A percentile compares a stretch with the other conserved stretches of the same genome.
phyloP scores from a whole-genome alignment of 92 coral and sea anemone species.

The Plumapathes pennacea region DNA sequence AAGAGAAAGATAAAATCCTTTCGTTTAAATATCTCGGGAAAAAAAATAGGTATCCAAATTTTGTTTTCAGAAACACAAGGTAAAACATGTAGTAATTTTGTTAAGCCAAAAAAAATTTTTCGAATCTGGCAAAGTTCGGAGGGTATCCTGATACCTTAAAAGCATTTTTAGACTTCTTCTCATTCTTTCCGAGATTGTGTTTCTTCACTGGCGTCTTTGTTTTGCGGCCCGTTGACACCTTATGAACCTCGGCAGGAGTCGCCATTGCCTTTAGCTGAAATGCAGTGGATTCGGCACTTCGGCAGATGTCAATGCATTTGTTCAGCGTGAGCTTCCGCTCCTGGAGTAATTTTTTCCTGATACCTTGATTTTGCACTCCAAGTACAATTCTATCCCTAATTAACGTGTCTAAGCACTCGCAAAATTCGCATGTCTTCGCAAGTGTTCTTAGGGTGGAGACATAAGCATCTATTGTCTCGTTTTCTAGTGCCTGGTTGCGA shows the following conservation, averaged over 20 bases:
- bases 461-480: constrained; percentile 39
- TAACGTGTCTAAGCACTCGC: constrained; percentile 26
- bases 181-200: no score
- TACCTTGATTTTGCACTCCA: constrained; percentile 1
- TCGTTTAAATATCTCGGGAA: no score
- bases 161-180: no score
- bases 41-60: no score
- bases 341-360: constrained; percentile 19
- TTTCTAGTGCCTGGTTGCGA: constrained; percentile 20
- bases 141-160: background rate
- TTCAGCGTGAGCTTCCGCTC: constrained; percentile 33
- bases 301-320: constrained; percentile 32
- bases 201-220: no score
- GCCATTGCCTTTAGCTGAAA: constrained; percentile 25
- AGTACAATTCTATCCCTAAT: constrained; percentile 30
- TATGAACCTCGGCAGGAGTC: background rate
- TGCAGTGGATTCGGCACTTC: constrained; percentile 31
- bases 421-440: constrained; percentile 32
- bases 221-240: no score
- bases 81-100: no score
- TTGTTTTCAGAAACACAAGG: no score
- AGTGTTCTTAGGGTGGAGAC: constrained; percentile 11
- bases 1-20: no score
- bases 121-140: no score
- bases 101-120: no score